phyloP scores from a whole-genome alignment of 2,888 invertebrate genomes.

The Phoenoteleia sp. region DNA sequence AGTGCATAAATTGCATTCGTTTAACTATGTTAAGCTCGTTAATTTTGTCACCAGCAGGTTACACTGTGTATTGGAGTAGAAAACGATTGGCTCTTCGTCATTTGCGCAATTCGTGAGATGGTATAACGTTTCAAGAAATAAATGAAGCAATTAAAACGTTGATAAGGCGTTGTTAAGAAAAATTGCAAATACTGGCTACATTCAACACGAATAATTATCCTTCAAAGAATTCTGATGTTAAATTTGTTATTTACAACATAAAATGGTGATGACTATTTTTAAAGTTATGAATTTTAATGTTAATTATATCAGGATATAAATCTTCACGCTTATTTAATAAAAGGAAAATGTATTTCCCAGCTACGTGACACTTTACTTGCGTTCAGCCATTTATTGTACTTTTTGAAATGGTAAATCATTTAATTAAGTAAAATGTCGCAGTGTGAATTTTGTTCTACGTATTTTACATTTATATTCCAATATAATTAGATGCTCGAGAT shows the following conservation, averaged over 20 bases:
- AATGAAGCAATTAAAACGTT: constrained; percentile 74
- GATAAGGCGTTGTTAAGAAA: constrained; percentile 40
- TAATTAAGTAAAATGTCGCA: too few species aligned
- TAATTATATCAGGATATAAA: neutral
- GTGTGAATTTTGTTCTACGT: too few species aligned
- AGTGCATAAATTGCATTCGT: constrained; percentile 67
- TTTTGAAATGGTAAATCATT: too few species aligned
- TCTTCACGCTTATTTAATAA: too few species aligned
- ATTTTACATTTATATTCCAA: too few species aligned
- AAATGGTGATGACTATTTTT: neutral
- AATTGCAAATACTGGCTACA: constrained; percentile 33
- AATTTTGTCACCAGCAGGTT: constrained; percentile 71
- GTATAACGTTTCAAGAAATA: constrained; percentile 73
- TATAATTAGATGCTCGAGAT: constrained; percentile 39
- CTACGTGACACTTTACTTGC: too few species aligned
- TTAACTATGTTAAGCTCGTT: constrained; percentile 62
- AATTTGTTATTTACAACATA: constrained; percentile 10
- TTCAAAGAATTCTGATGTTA: neutral
- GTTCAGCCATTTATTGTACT: too few species aligned
- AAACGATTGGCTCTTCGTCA: constrained; percentile 72
- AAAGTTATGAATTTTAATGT: neutral
- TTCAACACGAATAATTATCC: constrained; percentile 39
- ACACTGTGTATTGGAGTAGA: constrained; percentile 62
- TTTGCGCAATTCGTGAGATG: constrained; percentile 48
- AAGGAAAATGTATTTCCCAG: too few species aligned